phyloP scores from a whole-genome alignment of 1,140 invertebrate genomes.

The Frieseomelitta varia region DNA sequence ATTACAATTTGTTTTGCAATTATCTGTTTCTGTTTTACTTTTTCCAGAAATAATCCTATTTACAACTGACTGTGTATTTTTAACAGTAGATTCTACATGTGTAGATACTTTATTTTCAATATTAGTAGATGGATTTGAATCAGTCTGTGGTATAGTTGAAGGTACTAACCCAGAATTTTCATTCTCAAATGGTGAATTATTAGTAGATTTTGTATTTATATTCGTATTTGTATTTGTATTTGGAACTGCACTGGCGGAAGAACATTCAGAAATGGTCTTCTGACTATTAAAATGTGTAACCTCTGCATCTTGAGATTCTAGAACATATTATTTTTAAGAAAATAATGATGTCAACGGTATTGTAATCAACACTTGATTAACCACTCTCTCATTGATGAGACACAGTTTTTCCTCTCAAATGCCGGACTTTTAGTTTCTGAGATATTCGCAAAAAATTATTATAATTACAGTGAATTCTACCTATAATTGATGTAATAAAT shows the following conservation, averaged over 20 bases:
- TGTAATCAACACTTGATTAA: too few relatives aligned
- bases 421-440: too few relatives aligned
- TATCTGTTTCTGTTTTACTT: conserved; percentile 71
- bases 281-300: conserved; percentile 73
- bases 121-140: conserved; percentile 45
- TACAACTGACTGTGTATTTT: conserved; percentile 63
- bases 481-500: too few relatives aligned
- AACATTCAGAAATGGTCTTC: conserved; percentile 66
- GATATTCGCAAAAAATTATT: too few relatives aligned
- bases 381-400: too few relatives aligned
- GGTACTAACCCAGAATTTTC: conserved; percentile 66
- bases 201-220: conserved; percentile 52
- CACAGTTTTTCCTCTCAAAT: too few relatives aligned
- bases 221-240: conserved; percentile 34
- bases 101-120: conserved; percentile 65
- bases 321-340: conserved; percentile 55
- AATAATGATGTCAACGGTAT: background rate
- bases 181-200: conserved; percentile 67
- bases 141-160: conserved; percentile 53
- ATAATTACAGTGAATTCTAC: too few relatives aligned
- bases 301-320: conserved; percentile 80
- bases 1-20: conserved; percentile 56
- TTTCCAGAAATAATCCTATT: conserved; percentile 67
- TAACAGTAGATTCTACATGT: conserved; percentile 54
- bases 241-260: conserved; percentile 46